Evolutionary conservation across 2,888 invertebrate genomes (phyloP), one percentile per base, ranked within the genome.

Genomic region (Amblyteles armatorius): DNA sequence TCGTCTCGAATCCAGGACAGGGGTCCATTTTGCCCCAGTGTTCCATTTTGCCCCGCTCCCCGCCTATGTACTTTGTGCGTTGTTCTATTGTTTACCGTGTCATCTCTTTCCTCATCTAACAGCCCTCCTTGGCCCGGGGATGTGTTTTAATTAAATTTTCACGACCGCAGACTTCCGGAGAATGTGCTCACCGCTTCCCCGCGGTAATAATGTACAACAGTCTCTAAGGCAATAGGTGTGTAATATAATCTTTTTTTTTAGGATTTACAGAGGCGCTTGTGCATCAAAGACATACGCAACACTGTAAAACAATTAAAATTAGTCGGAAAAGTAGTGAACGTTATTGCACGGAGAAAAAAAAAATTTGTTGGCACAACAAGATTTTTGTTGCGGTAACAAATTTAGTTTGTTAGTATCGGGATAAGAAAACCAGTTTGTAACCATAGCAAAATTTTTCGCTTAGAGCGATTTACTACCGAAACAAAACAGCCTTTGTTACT

Each of bases 111-210:
- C 13, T 78, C 50, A 16, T 68, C 36, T 63, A 16, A 26, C 33
- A 50, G n/a, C n/a, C 13, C 69, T 73, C 72, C 72, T 55, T 63
- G 63, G 52, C 71, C 57, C 71, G 69, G 63, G 81, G 85, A 72
- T 84, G 84, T 85, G 89, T 89, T 91, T 91, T 90, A 90, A 90
- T 91, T 91, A 91, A 90, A 90, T 91, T 91, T 91, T 88, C 91
- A 89, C 86, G 84, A 90, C 88, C 90, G 77, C 89, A 86, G 79
- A 68, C 82, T 72, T 84, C 68, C 84, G 16, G 79, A 86, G 68
- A 87, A 86, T 86, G 82, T 80, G 55, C 78, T 33, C 80, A 67
- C 76, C 71, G 48, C 40, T 79, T 68, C 71, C 26, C 60, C 50
- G 16, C 33, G 16, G 71, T 79, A 83, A 85, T 85, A 85, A 85